A percentile compares a stretch with the other conserved stretches of the same genome.
These are phyloP conservation scores for Plemyria rubiginata DNA, from an alignment of 2,888 invertebrate genomes.

Conservation along the genomic window DNA sequence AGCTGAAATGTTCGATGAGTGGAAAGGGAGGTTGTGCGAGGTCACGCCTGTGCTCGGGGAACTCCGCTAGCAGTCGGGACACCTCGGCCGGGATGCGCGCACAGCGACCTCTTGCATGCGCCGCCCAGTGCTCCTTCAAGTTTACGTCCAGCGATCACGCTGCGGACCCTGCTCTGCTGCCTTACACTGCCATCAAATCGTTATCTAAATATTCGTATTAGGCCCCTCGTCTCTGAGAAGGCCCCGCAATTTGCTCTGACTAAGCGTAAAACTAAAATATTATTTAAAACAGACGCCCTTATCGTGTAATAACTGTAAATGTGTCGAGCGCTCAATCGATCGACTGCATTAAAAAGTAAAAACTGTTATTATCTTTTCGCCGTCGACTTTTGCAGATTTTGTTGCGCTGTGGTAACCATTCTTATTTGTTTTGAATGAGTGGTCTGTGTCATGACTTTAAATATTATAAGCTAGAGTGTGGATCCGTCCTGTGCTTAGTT, in stretches of 20 bases:
- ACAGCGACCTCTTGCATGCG: slow-evolving; percentile 76
- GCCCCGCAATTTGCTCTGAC: slow-evolving; percentile 61
- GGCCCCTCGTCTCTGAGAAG: slow-evolving; percentile 66
- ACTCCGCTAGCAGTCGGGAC: slow-evolving; percentile 59
- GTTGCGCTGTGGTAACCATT: slow-evolving; percentile 66
- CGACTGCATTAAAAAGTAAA: slow-evolving; percentile 79
- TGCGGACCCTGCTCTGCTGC: slow-evolving; percentile 77
- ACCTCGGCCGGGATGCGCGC: slow-evolving; percentile 70
- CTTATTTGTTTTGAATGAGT: slow-evolving; percentile 59
- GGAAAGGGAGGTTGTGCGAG: slow-evolving; percentile 78
- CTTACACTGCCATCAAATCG: slow-evolving; percentile 79
- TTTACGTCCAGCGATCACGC: slow-evolving; percentile 76
- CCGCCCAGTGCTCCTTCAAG: slow-evolving; percentile 68
- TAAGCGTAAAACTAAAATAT: slow-evolving; percentile 51
- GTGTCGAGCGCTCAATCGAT: slow-evolving; percentile 77
- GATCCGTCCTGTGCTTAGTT: slow-evolving; percentile 81
- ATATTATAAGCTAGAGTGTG: slow-evolving; percentile 54
- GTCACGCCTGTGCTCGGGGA: slow-evolving; percentile 75
- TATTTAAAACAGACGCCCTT: slow-evolving; percentile 47
- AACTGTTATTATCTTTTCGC: slow-evolving; percentile 75
- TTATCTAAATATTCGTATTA: slow-evolving; percentile 74
- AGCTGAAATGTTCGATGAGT: slow-evolving; percentile 72
- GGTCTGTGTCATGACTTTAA: slow-evolving; percentile 52
- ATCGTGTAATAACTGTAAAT: slow-evolving; percentile 63
- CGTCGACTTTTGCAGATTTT: slow-evolving; percentile 70